A percentile compares a stretch with the other conserved stretches of the same genome.
Conservation (phyloP, 2,797 vertebrate genomes). For the Dendrocincla tyrannina region DNA sequence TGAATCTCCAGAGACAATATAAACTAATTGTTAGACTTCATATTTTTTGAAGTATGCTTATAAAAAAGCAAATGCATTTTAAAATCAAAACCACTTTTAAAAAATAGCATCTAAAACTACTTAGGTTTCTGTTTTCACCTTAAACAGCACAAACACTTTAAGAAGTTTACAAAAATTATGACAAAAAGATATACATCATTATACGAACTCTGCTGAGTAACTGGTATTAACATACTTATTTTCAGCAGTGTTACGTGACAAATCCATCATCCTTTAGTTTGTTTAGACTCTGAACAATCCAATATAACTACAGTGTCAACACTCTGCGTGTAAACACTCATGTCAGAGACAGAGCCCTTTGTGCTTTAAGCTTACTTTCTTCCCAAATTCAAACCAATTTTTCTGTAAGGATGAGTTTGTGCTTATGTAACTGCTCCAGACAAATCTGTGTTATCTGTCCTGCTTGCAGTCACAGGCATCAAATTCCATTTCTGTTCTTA, state of each 20-base stretch:
- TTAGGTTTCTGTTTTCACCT: neutral
- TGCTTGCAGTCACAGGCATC: neutral
- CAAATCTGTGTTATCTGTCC: neutral
- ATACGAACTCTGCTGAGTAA: neutral
- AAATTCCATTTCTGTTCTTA: neutral
- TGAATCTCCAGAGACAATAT: neutral
- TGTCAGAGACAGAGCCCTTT: neutral
- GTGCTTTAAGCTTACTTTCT: neutral
- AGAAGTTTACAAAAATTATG: neutral
- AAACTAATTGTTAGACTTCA: neutral
- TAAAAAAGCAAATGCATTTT: neutral
- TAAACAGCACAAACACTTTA: neutral
- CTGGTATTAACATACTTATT: neutral
- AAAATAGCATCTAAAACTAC: neutral
- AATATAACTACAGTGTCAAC: neutral
- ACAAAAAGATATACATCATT: neutral
- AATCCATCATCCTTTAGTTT: neutral
- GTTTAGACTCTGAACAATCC: neutral
- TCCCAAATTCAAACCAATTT: neutral
- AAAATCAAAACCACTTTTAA: neutral
- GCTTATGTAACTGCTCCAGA: neutral
- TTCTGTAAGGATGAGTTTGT: neutral
- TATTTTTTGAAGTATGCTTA: neutral
- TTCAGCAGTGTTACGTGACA: neutral
- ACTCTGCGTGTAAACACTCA: fast-evolving